Evolutionary conservation across 1,140 invertebrate species (phyloP).

Genomic region (Bombyx mori): ASM3026992v2 NC_085118.1:11603501-11604000

Average conservation of each 20-base stretch:
- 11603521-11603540: conserved; percentile 88
- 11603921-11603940: too few species aligned
- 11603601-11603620: conserved; percentile 88
- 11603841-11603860: too few species aligned
- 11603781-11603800: too few species aligned
- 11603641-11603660: conserved; percentile 82
- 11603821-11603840: too few species aligned
- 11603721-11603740: conserved; percentile 79
- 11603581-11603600: conserved; percentile 86
- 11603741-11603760: conserved; percentile 72
- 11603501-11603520: neutral
- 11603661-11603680: conserved; percentile 83
- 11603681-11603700: conserved; percentile 80
- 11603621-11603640: conserved; percentile 92
- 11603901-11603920: too few species aligned
- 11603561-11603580: conserved; percentile 82
- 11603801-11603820: too few species aligned
- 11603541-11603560: conserved; percentile 79
- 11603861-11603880: too few species aligned
- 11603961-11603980: too few species aligned
- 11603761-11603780: too few species aligned
- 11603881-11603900: too few species aligned
- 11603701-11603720: conserved; percentile 79
- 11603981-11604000: conserved; percentile 58
- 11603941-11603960: too few species aligned